Base-by-base conservation (phyloP, 1,140 invertebrate genomes). In the Potamilus streckersoni region DNA sequence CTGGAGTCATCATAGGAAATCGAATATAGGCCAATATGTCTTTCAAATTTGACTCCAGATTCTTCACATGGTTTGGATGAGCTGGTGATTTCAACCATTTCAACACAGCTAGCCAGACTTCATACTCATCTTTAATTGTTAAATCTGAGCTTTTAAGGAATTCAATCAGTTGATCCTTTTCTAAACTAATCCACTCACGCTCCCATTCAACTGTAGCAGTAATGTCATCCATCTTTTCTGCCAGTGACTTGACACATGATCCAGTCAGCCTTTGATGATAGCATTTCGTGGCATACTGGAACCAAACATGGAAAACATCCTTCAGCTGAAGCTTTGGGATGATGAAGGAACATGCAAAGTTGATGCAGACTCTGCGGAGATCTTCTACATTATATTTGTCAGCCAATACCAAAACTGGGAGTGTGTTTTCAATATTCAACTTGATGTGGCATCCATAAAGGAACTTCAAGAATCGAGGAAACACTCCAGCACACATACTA, bases 241-340 rank as follows among this genome's bases (percentile, higher is more conserved):
- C 83, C 68, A 91, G 76, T 16, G 85, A 85, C 71, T 81, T 83
- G 58, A 91, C 85, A 72, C 90, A 91, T 8, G 88, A 80, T 13
- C 76, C 73, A 1, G 86, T 85, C 0, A 90, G 83, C 5, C 82
- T 71, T 57, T 85, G 81, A 69, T 90, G 90, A 74, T 86, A 88
- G 31, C 89, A 89, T 70, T 90, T 90, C n/a, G 89, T 91, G 31
- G 89, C 85, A 72, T 91, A 91, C 69, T 89, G 89, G 80, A 91
- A 91, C 90, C 90, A 91, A 2, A 90, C 84, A 76, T 90, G 88
- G 74, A 91, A 90, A 23, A 91, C 83, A 71, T 90, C 89, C 74
- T 90, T 91, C 23, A 91, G 83, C 65, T 87, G 85, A 6, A 90
- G 80, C 70, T 87, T 86, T 16, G 90, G 89, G 49, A 91, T 86